These are phyloP conservation scores for Lagopus muta DNA, from an alignment of 2,113 vertebrate genomes.

Conservation along the genomic window DNA sequence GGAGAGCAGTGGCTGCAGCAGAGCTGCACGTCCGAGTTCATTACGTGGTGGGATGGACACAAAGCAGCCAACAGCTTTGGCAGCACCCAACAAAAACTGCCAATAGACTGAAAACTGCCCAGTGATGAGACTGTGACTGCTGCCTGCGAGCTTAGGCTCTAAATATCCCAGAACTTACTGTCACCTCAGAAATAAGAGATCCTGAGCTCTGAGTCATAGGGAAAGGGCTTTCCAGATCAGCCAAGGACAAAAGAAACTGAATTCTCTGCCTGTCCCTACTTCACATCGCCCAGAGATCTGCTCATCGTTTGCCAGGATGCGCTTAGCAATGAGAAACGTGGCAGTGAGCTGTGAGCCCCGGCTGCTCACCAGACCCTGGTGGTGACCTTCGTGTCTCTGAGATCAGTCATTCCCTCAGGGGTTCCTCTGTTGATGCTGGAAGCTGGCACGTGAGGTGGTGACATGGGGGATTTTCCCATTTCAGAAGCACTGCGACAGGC, in stretches of 20 bases:
- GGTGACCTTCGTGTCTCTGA: too few species aligned
- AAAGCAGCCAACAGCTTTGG: not conserved
- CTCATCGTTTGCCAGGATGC: not conserved
- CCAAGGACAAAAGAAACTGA: not conserved
- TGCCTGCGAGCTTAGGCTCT: not conserved
- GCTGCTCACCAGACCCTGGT: not conserved
- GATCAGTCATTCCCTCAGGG: too few species aligned
- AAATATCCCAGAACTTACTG: not conserved
- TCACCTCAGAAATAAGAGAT: not conserved
- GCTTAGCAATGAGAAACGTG: not conserved
- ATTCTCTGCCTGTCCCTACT: not conserved
- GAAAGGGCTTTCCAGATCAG: not conserved
- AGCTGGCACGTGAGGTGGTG: not conserved
- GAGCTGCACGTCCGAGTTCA: not conserved
- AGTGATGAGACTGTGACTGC: not conserved
- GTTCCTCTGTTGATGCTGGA: too few species aligned
- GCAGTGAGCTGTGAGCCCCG: not conserved
- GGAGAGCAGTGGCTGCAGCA: not conserved
- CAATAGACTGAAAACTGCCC: not conserved
- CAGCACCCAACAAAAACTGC: not conserved
- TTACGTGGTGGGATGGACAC: not conserved
- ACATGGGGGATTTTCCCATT: not conserved
- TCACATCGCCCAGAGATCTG: not conserved
- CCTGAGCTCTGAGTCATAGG: not conserved
- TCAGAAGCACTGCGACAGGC: slow-evolving; percentile 98